Evolutionary conservation across 92 coral and sea anemone genomes (phyloP).

Genomic region (Blastomussa wellsi): DNA sequence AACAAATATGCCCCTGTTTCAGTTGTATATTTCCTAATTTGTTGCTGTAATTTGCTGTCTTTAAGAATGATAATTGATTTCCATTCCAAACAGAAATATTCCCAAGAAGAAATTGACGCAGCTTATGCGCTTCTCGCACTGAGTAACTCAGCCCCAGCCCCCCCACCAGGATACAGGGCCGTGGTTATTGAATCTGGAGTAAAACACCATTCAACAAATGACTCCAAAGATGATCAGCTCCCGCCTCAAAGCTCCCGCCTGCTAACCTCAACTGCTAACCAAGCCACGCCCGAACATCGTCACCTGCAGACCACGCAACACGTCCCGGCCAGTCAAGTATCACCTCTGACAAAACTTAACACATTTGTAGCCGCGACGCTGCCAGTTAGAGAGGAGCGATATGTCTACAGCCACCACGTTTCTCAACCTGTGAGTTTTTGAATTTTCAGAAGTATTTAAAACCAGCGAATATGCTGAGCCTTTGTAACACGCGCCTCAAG

Average conservation of each 20-base stretch:
- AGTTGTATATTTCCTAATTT: background rate
- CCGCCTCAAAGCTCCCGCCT: background rate
- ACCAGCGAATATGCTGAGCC: too few species aligned
- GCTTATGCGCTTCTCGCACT: conserved; percentile 42
- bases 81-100: conserved; percentile 19
- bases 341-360: conserved; percentile 40
- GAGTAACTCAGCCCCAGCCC: conserved; percentile 30
- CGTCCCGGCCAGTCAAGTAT: conserved; percentile 14
- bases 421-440: conserved; percentile 25
- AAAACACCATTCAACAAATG: background rate
- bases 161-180: conserved; percentile 12
- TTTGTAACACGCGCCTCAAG: too few species aligned
- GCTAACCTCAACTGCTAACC: too few species aligned
- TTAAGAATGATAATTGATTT: background rate
- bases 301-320: background rate
- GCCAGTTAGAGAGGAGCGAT: conserved; percentile 13
- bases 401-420: background rate
- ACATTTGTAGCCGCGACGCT: conserved; percentile 27
- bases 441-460: background rate
- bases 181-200: background rate
- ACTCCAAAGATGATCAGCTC: background rate
- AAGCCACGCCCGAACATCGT: background rate
- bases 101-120: conserved; percentile 45
- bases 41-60: background rate
- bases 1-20: too few species aligned